phyloP scores from a whole-genome alignment of 1,140 invertebrate species.

The Philotrypesis tridentata region DNA sequence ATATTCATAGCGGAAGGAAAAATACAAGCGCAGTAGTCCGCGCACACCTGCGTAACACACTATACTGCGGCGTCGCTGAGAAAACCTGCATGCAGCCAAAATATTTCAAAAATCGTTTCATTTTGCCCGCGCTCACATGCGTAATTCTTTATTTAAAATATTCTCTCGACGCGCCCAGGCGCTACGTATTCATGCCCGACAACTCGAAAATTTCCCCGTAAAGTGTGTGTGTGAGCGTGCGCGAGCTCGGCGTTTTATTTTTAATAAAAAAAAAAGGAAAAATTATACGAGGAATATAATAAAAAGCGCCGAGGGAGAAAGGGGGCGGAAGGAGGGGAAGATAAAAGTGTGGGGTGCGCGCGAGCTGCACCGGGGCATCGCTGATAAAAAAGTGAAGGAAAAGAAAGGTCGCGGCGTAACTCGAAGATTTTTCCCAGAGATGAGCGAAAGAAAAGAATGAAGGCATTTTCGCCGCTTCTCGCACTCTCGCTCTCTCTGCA shows the following conservation, averaged over 20 bases:
- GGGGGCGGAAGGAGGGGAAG: background rate
- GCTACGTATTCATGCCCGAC: background rate
- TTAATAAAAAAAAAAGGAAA: conserved; percentile 29
- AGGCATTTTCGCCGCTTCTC: conserved; percentile 16
- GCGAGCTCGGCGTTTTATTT: conserved; percentile 9
- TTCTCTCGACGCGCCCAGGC: background rate
- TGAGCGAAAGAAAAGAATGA: conserved; percentile 5
- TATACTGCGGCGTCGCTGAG: too few species aligned
- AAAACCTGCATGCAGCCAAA: background rate
- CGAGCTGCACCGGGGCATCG: background rate
- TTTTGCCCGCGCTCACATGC: background rate
- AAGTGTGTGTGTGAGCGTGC: too few species aligned
- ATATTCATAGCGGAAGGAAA: too few species aligned
- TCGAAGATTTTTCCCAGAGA: conserved; percentile 21
- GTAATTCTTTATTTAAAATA: background rate
- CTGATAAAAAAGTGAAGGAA: background rate
- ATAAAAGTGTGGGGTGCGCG: background rate
- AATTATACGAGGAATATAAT: background rate
- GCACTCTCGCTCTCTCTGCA: conserved; percentile 34
- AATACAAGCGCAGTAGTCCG: too few species aligned
- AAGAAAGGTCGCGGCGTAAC: background rate
- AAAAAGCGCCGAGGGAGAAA: background rate
- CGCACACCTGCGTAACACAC: too few species aligned
- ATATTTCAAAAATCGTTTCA: background rate
- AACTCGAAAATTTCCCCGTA: background rate